These are phyloP conservation scores for Aegypius monachus DNA, from an alignment of 2,113 vertebrate genomes.

Conservation along the genomic window DNA sequence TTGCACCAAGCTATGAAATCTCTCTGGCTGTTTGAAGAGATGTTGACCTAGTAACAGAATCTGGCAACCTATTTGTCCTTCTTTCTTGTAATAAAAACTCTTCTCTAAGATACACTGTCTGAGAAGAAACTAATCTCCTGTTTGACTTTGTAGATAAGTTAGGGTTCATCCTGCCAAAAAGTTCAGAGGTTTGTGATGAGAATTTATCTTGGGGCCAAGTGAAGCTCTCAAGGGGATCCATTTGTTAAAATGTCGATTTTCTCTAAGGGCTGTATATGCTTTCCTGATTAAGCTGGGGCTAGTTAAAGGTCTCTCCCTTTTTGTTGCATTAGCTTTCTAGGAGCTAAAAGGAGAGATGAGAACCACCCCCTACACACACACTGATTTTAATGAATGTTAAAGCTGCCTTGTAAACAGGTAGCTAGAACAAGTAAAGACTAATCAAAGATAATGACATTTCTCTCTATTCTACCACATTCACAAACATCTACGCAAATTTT, in stretches of 20 bases:
- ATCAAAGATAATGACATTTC: not conserved
- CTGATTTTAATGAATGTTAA: not conserved
- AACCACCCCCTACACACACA: not conserved
- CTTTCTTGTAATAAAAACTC: not conserved
- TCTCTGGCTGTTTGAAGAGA: not conserved
- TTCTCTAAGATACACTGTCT: not conserved
- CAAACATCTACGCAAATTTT: not conserved
- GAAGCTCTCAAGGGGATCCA: not conserved
- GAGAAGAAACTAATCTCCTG: not conserved
- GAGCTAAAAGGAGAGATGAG: not conserved
- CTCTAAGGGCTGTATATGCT: not conserved
- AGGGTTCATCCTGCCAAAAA: not conserved
- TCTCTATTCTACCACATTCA: not conserved
- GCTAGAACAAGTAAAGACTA: not conserved
- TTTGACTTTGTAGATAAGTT: not conserved
- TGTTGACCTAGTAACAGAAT: not conserved
- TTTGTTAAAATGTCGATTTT: not conserved
- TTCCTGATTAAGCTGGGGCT: not conserved
- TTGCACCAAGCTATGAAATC: not conserved
- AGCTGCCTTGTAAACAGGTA: not conserved
- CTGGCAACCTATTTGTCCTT: not conserved
- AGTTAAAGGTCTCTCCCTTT: not conserved
- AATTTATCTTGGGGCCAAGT: not conserved
- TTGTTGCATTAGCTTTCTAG: not conserved
- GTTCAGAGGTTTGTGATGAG: not conserved